Evolutionary conservation across 2,888 invertebrate genomes (phyloP).

Genomic region (Cancer borealis): DNA sequence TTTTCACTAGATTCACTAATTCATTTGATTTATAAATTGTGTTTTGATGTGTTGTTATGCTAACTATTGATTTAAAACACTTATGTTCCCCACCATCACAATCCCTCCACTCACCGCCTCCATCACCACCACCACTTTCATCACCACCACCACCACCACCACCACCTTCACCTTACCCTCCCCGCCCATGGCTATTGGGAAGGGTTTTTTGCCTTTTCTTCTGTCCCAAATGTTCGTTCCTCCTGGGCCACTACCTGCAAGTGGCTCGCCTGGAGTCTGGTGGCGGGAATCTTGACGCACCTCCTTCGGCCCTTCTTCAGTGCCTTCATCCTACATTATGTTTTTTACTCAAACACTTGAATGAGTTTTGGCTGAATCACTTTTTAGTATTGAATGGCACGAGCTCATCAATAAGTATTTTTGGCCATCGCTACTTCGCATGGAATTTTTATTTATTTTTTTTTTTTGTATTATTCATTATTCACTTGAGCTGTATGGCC

Average conservation of each 20-base stretch:
- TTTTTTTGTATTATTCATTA: neutral
- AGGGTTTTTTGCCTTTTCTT: neutral
- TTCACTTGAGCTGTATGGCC: neutral
- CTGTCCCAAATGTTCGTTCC: neutral
- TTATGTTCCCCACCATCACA: neutral
- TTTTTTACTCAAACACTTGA: neutral
- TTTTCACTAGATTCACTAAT: conserved; percentile 25
- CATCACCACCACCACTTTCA: neutral
- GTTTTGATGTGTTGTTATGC: neutral
- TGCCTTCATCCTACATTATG: neutral
- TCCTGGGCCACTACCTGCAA: neutral
- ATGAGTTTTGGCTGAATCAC: neutral
- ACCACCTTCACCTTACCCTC: neutral
- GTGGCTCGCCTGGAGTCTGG: neutral
- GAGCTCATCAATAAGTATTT: conserved; percentile 28
- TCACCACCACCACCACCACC: conserved; percentile 7
- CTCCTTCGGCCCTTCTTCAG: neutral
- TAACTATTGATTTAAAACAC: neutral
- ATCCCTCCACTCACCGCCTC: conserved; percentile 20
- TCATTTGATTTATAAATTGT: neutral
- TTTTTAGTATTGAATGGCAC: conserved; percentile 26
- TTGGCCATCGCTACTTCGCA: conserved; percentile 14
- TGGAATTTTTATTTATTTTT: neutral
- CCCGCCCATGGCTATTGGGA: neutral
- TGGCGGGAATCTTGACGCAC: neutral